Conservation (phyloP, 2,113 vertebrate genomes). For the Ophthalmolycus amberensis region DNA sequence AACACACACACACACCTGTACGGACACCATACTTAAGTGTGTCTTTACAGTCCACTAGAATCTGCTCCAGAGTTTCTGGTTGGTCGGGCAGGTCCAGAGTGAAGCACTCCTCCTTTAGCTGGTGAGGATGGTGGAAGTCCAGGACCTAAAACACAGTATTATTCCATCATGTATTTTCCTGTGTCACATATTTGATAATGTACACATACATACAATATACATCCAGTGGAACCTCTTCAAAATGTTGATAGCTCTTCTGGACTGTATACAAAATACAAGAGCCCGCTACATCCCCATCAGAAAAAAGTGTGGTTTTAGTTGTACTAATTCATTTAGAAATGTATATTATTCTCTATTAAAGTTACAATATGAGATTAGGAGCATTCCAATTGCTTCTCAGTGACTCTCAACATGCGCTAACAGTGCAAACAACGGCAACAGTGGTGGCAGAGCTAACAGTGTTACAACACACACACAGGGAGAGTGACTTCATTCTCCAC, state of each 20-base stretch:
- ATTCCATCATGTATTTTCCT: not conserved
- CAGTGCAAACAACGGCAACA: too few relatives aligned
- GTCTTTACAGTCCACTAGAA: slow-evolving; percentile 79
- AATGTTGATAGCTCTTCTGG: too few relatives aligned
- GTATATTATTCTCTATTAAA: not conserved
- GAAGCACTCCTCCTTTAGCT: slow-evolving; percentile 82
- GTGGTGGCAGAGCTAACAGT: too few relatives aligned
- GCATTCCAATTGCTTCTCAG: too few relatives aligned
- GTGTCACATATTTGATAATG: not conserved
- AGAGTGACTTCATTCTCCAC: too few relatives aligned
- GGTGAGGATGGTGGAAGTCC: slow-evolving; percentile 82
- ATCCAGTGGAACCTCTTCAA: not conserved
- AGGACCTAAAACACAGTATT: slow-evolving; percentile 61
- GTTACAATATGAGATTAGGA: too few relatives aligned
- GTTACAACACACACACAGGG: too few relatives aligned
- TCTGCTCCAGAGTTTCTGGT: slow-evolving; percentile 77
- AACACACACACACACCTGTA: slow-evolving; percentile 68
- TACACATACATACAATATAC: not conserved
- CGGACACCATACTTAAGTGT: slow-evolving; percentile 82
- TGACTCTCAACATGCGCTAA: too few relatives aligned
- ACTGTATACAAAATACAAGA: not conserved
- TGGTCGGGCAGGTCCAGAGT: slow-evolving; percentile 76
- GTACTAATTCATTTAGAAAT: not conserved
- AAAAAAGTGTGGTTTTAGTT: not conserved
- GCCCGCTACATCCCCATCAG: not conserved